These are phyloP conservation scores for Brachionus rubens DNA, from an alignment of 1,140 invertebrate genomes.

Conservation along the genomic window DNA sequence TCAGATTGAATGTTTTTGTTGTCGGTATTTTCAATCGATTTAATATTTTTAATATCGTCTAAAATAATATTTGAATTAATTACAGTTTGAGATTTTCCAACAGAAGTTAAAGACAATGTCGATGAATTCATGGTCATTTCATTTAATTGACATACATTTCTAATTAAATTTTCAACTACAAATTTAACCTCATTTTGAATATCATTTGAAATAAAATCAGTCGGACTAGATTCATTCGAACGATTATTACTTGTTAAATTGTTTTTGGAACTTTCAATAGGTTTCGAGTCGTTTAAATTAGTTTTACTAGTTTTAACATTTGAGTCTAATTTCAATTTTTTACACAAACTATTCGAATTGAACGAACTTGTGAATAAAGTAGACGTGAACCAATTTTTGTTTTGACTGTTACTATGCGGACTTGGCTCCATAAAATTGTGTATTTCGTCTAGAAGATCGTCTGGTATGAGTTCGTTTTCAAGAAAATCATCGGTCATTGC, in stretches of 20 bases:
- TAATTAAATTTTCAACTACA: constrained; percentile 20
- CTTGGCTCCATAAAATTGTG: constrained; percentile 18
- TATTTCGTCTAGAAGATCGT: constrained; percentile 30
- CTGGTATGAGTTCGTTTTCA: constrained; percentile 43
- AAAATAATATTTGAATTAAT: no score
- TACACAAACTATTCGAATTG: not conserved
- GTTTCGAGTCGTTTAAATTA: not conserved
- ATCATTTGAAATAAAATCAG: not conserved
- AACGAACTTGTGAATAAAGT: not conserved
- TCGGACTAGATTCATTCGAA: not conserved
- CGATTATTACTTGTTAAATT: not conserved
- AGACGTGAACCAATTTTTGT: constrained; percentile 10
- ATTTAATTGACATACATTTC: constrained; percentile 35
- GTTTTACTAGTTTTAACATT: not conserved
- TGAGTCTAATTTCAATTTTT: constrained; percentile 8
- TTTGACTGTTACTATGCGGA: not conserved
- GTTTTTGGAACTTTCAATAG: not conserved
- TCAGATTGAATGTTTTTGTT: not conserved
- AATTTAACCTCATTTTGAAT: constrained; percentile 29
- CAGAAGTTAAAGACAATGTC: not conserved
- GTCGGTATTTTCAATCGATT: constrained; percentile 2
- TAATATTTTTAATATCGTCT: not conserved
- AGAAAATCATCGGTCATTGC: constrained; percentile 13
- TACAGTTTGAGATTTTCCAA: not conserved
- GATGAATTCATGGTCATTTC: constrained; percentile 28